These are phyloP conservation scores for Pygoscelis antarcticus DNA, from an alignment of 2,113 vertebrate species.

Conservation along the genomic window DNA sequence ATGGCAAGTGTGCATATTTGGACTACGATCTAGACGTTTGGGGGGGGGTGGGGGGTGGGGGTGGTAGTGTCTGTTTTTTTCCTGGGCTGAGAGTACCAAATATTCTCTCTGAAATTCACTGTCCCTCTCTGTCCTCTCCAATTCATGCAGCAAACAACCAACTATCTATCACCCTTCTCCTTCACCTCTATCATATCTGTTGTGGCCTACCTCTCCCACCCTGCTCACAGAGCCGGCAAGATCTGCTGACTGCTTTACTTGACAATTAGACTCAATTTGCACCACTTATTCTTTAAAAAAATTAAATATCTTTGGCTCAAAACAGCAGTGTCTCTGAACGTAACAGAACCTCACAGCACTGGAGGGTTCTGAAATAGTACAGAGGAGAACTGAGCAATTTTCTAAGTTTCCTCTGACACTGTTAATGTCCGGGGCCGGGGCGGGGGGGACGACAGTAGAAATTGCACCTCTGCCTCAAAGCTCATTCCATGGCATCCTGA, in stretches of 20 bases:
- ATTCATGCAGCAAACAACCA: not conserved
- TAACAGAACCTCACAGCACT: not conserved
- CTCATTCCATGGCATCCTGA: not conserved
- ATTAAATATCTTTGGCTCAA: not conserved
- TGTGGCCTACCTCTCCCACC: not conserved
- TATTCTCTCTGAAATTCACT: not conserved
- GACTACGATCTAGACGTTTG: not conserved
- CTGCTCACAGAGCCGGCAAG: not conserved
- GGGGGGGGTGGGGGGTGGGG: too few species aligned
- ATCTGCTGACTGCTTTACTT: not conserved
- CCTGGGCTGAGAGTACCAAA: not conserved
- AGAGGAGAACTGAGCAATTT: not conserved
- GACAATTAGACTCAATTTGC: not conserved
- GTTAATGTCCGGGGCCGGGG: rapidly evolving
- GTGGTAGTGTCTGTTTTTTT: not conserved
- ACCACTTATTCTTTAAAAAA: not conserved
- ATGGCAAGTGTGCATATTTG: not conserved
- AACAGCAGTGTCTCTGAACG: not conserved
- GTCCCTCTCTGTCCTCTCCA: not conserved
- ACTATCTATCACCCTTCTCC: not conserved
- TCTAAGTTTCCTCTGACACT: not conserved
- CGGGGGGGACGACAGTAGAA: not conserved
- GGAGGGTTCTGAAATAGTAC: not conserved
- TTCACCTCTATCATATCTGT: not conserved
- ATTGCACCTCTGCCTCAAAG: not conserved